These are phyloP conservation scores for Mobula hypostoma DNA, from an alignment of 2,113 vertebrate species.

Conservation along the genomic window DNA sequence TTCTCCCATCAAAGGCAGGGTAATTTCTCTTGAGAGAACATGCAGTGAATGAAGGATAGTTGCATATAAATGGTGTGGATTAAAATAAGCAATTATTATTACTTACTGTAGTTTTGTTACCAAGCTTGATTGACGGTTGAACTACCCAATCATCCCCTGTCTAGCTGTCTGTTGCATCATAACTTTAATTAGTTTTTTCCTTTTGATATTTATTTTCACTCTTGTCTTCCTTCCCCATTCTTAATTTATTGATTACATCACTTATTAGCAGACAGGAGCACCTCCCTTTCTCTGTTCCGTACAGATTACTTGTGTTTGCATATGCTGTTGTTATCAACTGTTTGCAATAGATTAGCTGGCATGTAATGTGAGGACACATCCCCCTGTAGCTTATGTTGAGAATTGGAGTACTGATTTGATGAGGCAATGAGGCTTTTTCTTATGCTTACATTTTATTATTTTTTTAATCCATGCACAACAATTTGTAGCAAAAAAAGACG, in stretches of 20 bases:
- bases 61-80: no score
- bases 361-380: background rate
- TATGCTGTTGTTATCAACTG: background rate
- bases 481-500: no score
- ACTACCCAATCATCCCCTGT: no score
- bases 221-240: background rate
- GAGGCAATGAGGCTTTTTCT: background rate
- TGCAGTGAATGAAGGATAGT: no score
- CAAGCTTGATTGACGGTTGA: no score
- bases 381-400: background rate
- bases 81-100: no score
- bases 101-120: no score
- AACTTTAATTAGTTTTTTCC: background rate
- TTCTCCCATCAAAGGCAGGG: no score
- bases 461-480: no score
- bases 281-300: background rate
- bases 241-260: background rate
- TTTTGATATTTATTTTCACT: background rate
- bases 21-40: no score
- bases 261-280: background rate
- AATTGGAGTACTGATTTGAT: background rate
- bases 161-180: no score
- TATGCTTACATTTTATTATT: no score
- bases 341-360: background rate
- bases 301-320: background rate